phyloP scores from a whole-genome alignment of 2,797 vertebrate species.

The Antrozous pallidus region DNA sequence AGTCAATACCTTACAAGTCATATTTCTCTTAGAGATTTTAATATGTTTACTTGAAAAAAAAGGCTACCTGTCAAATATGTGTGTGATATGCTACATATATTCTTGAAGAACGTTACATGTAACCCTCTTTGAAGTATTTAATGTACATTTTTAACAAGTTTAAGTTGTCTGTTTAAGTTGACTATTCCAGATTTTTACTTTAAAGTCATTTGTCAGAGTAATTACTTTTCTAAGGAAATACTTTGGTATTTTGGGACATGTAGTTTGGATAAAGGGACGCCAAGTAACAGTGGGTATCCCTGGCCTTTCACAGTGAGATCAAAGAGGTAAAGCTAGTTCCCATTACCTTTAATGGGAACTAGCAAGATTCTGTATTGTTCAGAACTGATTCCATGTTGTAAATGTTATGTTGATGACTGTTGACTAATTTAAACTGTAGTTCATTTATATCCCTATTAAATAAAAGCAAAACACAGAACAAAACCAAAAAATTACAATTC shows the following conservation, averaged over 20 bases:
- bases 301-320: background rate
- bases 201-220: background rate
- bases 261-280: background rate
- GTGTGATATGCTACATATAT: background rate
- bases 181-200: background rate
- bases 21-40: background rate
- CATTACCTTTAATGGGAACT: background rate
- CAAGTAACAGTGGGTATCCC: background rate
- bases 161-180: background rate
- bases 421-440: background rate
- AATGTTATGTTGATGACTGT: background rate
- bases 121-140: background rate
- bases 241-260: background rate
- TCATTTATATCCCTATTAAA: background rate
- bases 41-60: background rate
- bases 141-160: background rate
- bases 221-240: background rate
- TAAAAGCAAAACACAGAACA: background rate
- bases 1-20: background rate
- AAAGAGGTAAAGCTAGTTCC: background rate
- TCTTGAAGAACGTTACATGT: background rate
- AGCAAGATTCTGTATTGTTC: background rate
- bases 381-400: background rate
- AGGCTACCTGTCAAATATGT: background rate
- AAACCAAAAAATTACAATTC: background rate